Evolutionary conservation across 2,888 invertebrate species (phyloP), one percentile per base, ranked within the genome.

Genomic region (Pandemis heparana): DNA sequence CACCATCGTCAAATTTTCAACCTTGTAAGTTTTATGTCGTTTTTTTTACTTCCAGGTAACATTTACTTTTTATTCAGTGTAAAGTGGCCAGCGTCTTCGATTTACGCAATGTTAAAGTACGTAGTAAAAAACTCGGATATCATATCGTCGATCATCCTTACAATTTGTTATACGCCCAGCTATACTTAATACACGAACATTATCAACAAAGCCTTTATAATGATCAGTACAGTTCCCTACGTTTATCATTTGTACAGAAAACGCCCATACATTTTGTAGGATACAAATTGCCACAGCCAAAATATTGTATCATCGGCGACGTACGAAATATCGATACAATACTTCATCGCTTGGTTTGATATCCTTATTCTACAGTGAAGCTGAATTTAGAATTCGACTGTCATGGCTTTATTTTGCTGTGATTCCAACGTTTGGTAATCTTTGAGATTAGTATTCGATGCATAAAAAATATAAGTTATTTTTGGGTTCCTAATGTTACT

Each of bases 241-340:
- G 65, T 74, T 74, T 70, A 74, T 74, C 69, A 74, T 56, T 5
- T 56, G 12, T 12, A 12, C 18, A 56, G 23, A 23, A 56, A 56
- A 10, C 56, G 23, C 53, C 53, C 53, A 7, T 18, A 53, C 53
- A 53, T 18, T 53, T 48, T 18, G 18, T n/a, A 53, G 2, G 8
- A 18, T 56, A 74, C 69, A 74, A 74, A 74, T 70, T 69, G 51
- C 61, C 74, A 32, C 32, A 60, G 32, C 67, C 53, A 68, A 75
- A 67, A 75, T 75, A 67, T 67, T 46, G 64, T 67, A 64, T 71
- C 71, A 51, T 51, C 67, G 65, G 51, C 63, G 75, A 66, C 75
- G 70, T 63, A 61, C n/a, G 71, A 75, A 75, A 75, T 71, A 71
- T 75, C 53, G 69, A 61, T 43, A 48, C 64, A 5, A 74, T 74